These are phyloP conservation scores for Heteromurus nitidus DNA, from an alignment of 2,888 invertebrate genomes.

Conservation along the genomic window DNA sequence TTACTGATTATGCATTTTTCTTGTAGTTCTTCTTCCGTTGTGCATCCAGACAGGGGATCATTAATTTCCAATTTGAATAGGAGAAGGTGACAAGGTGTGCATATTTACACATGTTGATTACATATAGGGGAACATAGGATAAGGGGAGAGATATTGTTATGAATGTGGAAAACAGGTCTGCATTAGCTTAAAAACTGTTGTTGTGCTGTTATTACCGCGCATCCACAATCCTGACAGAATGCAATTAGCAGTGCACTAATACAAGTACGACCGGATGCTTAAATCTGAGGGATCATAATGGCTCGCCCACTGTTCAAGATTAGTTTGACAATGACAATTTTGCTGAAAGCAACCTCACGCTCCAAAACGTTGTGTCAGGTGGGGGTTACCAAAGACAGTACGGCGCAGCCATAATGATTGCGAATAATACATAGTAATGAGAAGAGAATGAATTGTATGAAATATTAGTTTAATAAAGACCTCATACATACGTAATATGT, in stretches of 20 bases:
- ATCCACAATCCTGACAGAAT: not conserved
- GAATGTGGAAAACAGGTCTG: not conserved
- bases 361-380: constrained; percentile 50
- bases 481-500: no score
- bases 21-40: no score
- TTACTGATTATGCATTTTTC: no score
- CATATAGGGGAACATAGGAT: no score
- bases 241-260: not conserved
- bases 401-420: constrained; percentile 18
- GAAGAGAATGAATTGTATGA: not conserved
- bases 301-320: not conserved
- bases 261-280: not conserved
- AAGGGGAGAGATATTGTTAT: no score
- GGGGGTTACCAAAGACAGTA: constrained; percentile 44
- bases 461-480: not conserved
- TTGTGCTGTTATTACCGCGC: not conserved
- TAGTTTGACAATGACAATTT: constrained; percentile 4
- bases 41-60: no score
- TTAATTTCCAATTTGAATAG: no score
- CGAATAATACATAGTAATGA: constrained; percentile 36
- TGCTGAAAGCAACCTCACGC: constrained; percentile 31
- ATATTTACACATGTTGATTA: no score
- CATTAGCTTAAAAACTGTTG: not conserved
- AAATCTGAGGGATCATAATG: not conserved
- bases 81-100: no score